A percentile compares a stretch with the other conserved stretches of the same genome.
These are phyloP conservation scores for Lethenteron reissneri DNA, from an alignment of 2,113 vertebrate genomes.

Conservation along the genomic window DNA sequence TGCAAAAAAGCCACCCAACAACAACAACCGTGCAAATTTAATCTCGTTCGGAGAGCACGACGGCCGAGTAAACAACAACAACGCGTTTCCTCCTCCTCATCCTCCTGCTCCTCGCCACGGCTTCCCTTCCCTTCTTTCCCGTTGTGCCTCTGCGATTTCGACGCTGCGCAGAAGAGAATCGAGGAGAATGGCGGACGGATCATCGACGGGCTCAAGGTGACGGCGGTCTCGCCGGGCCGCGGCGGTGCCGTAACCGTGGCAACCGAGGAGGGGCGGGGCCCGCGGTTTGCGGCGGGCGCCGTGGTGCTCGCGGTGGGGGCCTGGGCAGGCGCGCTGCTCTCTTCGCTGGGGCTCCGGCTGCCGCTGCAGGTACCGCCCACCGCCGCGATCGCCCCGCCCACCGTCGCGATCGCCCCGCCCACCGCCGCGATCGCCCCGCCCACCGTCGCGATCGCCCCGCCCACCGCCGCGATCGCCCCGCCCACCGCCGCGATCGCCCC, in stretches of 20 bases:
- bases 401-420: neutral
- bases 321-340: conserved; percentile 42
- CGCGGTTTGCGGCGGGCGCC: conserved; percentile 19
- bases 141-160: too few relatives aligned
- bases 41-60: too few relatives aligned
- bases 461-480: too few relatives aligned
- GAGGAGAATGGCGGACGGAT: conserved; percentile 22
- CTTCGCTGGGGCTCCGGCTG: conserved; percentile 30
- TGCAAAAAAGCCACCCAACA: too few relatives aligned
- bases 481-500: too few relatives aligned
- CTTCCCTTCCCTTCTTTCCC: too few relatives aligned
- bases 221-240: conserved; percentile 24
- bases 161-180: too few relatives aligned
- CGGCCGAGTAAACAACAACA: too few relatives aligned
- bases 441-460: neutral
- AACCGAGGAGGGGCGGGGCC: conserved; percentile 28
- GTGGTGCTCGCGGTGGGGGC: conserved; percentile 49
- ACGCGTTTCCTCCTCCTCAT: too few relatives aligned
- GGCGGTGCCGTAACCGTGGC: conserved; percentile 27
- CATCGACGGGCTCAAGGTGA: conserved; percentile 44
- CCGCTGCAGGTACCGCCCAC: conserved; percentile 41
- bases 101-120: too few relatives aligned
- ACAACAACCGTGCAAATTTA: too few relatives aligned
- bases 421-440: neutral
- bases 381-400: neutral